Percentiles rank a stretch among this genome's conserved stretches.
These are phyloP conservation scores for Caerostris extrusa DNA, from an alignment of 1,140 invertebrate genomes.

Conservation along the genomic window DNA sequence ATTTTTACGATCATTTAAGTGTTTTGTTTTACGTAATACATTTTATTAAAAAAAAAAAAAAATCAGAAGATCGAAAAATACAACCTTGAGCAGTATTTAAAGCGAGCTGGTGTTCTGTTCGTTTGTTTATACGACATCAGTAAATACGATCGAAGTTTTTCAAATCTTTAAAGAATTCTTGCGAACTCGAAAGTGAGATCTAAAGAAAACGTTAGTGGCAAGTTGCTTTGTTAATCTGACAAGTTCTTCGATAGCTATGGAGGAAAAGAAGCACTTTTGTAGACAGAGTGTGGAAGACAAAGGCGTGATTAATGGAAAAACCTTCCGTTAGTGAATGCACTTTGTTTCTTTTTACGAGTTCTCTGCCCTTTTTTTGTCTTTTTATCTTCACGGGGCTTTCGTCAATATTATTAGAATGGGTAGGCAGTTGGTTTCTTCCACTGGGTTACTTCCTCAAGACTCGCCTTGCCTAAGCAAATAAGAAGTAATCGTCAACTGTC, in stretches of 20 bases:
- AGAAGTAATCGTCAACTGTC: not conserved
- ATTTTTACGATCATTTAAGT: no score
- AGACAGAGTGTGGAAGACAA: not conserved
- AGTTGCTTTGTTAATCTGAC: not conserved
- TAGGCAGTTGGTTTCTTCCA: conserved; percentile 18
- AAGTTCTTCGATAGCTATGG: not conserved
- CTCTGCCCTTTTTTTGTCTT: not conserved
- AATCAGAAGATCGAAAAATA: no score
- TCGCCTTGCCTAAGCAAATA: not conserved
- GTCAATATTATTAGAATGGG: conserved; percentile 39
- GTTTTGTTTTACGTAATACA: no score
- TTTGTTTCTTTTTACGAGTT: conserved; percentile 24
- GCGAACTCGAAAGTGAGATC: no score
- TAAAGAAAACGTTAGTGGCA: no score
- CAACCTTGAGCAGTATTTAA: no score
- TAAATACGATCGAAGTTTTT: no score
- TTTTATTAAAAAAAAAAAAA: no score
- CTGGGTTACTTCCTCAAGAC: conserved; percentile 14
- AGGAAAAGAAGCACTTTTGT: not conserved
- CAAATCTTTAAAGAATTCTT: no score
- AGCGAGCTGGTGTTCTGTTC: no score
- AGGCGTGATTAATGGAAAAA: conserved; percentile 29
- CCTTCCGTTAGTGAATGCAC: not conserved
- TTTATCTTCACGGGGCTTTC: not conserved
- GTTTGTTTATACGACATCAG: no score